Base-by-base conservation (phyloP, 2,797 vertebrate genomes). In the Platalea minor region DNA sequence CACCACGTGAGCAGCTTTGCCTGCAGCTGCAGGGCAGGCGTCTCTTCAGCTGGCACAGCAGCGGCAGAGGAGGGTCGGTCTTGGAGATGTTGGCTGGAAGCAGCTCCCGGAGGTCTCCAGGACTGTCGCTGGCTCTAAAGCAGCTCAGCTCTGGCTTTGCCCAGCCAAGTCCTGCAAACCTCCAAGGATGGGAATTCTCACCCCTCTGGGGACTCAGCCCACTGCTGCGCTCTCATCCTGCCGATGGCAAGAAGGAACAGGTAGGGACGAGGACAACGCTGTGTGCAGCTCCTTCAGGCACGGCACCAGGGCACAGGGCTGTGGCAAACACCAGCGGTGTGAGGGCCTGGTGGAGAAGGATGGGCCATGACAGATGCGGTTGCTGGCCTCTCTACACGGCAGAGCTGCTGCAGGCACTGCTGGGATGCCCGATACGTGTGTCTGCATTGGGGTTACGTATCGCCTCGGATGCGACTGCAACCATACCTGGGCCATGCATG, bases 221-320 rank as follows among this genome's bases (percentile, higher is more conserved):
- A 11, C 6, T 20, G 43, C 20, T 43, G 33, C 10, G 2, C 23
- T 23, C 26, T 16, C 3, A 0, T 29, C 45, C n/a, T 81, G 50
- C 11, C 2, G 6, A 45, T 0, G 2, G 25, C 75, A 43, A n/a
- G 50, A 72, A 88, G 75, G 35, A 74, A n/a, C 64, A 59, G 39
- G 33, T n/a, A 37, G 39, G 37, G 41, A 35, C 37, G 15, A 41
- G 63, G 4, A 7, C 1, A 3, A 5, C 1, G 8, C 21, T 74
- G 21, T 3, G 2, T 11, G 54, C 13, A 31, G 43, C 39, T 56
- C 19, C 67, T 14, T 64, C 26, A 39, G 25, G 43, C 18, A 12
- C 28, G 14, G 41, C 11, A 5, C 23, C 50, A 0, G 0, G 9
- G 11, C 10, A 8, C 0, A 2, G 29, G 31, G 4, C 3, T 2